A percentile compares a stretch with the other conserved stretches of the same genome.
These are phyloP conservation scores for Heliocidaris tuberculata DNA, from an alignment of 35 echinoderm and acorn worm species.

Conservation along the genomic window DNA sequence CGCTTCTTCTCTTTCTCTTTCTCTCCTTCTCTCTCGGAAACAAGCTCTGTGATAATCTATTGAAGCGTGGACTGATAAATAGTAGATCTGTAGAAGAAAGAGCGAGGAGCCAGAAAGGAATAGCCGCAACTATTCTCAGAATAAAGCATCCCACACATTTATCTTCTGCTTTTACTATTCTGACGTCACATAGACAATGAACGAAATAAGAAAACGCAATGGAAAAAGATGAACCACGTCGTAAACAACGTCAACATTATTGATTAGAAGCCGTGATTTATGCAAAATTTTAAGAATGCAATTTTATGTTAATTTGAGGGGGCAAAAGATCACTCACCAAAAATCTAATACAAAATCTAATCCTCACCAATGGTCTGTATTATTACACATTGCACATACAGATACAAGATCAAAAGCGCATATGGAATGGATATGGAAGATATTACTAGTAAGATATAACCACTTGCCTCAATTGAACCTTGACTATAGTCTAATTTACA, in stretches of 20 bases:
- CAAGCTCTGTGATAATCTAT: neutral
- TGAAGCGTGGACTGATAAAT: neutral
- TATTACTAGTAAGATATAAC: neutral
- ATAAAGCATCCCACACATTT: neutral
- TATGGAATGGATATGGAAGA: neutral
- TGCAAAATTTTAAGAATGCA: neutral
- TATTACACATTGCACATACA: neutral
- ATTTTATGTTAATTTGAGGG: neutral
- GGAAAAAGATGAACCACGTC: neutral
- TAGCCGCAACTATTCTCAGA: neutral
- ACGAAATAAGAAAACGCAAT: neutral
- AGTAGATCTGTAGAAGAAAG: neutral
- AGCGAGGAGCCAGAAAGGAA: neutral
- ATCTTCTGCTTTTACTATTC: neutral
- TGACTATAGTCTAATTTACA: too few species aligned
- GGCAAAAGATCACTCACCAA: neutral
- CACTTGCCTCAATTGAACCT: too few species aligned
- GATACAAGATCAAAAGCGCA: neutral
- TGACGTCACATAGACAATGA: neutral
- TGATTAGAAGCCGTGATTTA: neutral
- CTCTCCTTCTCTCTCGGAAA: neutral
- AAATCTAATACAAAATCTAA: neutral
- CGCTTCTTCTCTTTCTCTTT: neutral
- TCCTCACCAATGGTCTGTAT: neutral
- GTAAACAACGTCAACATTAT: conserved; percentile 11